Conservation (phyloP, 2,888 invertebrate species). For the Caenorhabditis japonica region DNA sequence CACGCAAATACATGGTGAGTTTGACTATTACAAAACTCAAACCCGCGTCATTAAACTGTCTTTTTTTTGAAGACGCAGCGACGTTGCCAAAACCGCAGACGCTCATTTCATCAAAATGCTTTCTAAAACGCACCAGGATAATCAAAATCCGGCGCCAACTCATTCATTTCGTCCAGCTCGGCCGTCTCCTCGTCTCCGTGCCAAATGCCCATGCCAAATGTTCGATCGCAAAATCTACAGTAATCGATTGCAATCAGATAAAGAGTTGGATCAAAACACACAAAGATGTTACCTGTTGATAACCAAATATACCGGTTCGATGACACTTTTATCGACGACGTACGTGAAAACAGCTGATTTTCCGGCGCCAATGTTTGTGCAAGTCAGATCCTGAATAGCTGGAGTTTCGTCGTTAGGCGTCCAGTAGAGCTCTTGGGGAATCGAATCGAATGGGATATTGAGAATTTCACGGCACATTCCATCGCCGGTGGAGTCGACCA, state of each 20-base stretch:
- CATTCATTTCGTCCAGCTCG: constrained; percentile 58
- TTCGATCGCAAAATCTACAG: constrained; percentile 67
- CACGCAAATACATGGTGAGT: too few species aligned
- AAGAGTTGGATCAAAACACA: too few species aligned
- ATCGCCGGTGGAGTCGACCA: constrained; percentile 65
- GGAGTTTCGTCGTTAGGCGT: constrained; percentile 57
- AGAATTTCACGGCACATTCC: constrained; percentile 64
- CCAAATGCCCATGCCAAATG: constrained; percentile 68
- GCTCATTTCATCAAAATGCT: too few species aligned
- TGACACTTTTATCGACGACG: constrained; percentile 48
- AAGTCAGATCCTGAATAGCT: constrained; percentile 50
- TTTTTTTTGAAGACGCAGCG: too few species aligned
- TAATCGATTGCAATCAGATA: background rate
- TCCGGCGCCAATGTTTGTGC: constrained; percentile 60
- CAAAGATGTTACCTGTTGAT: constrained; percentile 57
- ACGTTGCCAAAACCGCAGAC: too few species aligned
- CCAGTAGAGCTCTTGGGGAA: constrained; percentile 68
- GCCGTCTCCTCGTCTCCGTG: constrained; percentile 48
- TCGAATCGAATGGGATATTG: constrained; percentile 65
- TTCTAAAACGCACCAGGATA: constrained; percentile 58
- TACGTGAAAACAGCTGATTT: constrained; percentile 59
- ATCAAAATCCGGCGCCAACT: constrained; percentile 64
- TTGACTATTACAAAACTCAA: too few species aligned
- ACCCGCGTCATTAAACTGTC: too few species aligned
- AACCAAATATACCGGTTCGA: constrained; percentile 56